A percentile compares a stretch with the other conserved stretches of the same genome.
These are phyloP conservation scores for Agrotis segetum DNA, from an alignment of 2,888 invertebrate genomes.

Conservation along the genomic window DNA sequence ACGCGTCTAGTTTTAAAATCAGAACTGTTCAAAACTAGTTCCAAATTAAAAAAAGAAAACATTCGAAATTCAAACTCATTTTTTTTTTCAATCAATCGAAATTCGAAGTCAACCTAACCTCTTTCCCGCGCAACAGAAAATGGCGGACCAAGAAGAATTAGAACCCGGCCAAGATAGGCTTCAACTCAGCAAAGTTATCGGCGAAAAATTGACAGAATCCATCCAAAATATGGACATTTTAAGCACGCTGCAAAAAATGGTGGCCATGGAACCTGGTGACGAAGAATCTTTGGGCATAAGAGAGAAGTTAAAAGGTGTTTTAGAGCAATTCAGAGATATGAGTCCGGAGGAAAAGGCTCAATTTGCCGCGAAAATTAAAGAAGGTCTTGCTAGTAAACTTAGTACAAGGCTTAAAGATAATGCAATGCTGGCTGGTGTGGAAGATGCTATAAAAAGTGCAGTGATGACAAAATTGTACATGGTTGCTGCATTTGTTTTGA, in stretches of 20 bases:
- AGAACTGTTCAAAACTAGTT: background rate
- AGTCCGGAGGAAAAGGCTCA: slow-evolving; percentile 76
- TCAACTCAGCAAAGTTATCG: slow-evolving; percentile 76
- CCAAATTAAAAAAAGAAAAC: background rate
- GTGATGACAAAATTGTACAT: slow-evolving; percentile 76
- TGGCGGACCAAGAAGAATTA: slow-evolving; percentile 56
- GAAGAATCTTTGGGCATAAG: slow-evolving; percentile 77
- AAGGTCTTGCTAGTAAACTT: slow-evolving; percentile 78
- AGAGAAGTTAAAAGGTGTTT: slow-evolving; percentile 76
- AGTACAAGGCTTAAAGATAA: slow-evolving; percentile 75
- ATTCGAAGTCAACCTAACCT: slow-evolving; percentile 19
- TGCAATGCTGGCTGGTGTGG: slow-evolving; percentile 73
- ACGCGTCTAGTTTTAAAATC: background rate
- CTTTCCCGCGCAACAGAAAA: slow-evolving; percentile 55
- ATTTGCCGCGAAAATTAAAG: slow-evolving; percentile 81
- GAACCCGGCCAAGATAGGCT: slow-evolving; percentile 44
- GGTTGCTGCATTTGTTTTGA: slow-evolving; percentile 71
- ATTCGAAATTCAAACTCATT: slow-evolving; percentile 5
- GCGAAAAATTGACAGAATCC: slow-evolving; percentile 78
- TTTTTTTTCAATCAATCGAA: background rate
- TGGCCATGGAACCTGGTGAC: slow-evolving; percentile 75
- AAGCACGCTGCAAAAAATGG: slow-evolving; percentile 79
- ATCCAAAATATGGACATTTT: slow-evolving; percentile 82
- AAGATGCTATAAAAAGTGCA: slow-evolving; percentile 77
- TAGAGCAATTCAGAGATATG: slow-evolving; percentile 77